Conservation (phyloP, 64 coral and sea anemone genomes). For the Montipora capricornis region DNA sequence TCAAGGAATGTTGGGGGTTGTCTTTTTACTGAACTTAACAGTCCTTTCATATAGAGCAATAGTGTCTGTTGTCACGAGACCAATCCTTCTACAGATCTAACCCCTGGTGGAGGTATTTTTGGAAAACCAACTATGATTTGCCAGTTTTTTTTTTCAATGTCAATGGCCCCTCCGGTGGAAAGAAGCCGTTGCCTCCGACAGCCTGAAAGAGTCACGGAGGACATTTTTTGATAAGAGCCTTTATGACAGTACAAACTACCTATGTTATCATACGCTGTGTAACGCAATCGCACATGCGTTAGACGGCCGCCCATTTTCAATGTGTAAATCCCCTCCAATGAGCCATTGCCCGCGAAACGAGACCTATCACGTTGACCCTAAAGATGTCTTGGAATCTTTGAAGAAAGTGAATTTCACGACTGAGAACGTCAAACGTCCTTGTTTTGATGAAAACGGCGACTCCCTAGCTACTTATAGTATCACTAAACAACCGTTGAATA, state of each 20-base stretch:
- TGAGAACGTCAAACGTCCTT: constrained; percentile 10
- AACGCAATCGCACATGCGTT: constrained; percentile 86
- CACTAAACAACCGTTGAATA: constrained; percentile 47
- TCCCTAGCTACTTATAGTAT: constrained; percentile 74
- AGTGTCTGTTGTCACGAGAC: constrained; percentile 64
- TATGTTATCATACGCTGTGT: constrained; percentile 87
- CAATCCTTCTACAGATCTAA: constrained; percentile 58
- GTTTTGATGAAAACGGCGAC: constrained; percentile 90
- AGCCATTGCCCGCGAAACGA: constrained; percentile 56
- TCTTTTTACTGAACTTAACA: constrained; percentile 54
- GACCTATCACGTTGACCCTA: constrained; percentile 50
- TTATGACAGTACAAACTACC: constrained; percentile 61
- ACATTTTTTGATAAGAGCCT: constrained; percentile 39
- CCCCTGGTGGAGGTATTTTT: constrained; percentile 66
- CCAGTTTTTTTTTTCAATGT: constrained; percentile 34
- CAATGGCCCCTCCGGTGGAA: background rate
- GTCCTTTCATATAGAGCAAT: constrained; percentile 54
- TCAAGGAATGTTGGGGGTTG: constrained; percentile 81
- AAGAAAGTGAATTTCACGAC: constrained; percentile 63
- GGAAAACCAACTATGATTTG: constrained; percentile 67
- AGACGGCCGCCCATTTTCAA: constrained; percentile 74
- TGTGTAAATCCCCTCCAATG: constrained; percentile 53
- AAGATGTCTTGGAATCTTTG: constrained; percentile 72
- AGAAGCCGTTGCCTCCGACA: constrained; percentile 17
- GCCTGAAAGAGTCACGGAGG: constrained; percentile 57